These are phyloP conservation scores for Myanophis thanlyinensis DNA, from an alignment of 2,113 vertebrate species.

Conservation along the genomic window DNA sequence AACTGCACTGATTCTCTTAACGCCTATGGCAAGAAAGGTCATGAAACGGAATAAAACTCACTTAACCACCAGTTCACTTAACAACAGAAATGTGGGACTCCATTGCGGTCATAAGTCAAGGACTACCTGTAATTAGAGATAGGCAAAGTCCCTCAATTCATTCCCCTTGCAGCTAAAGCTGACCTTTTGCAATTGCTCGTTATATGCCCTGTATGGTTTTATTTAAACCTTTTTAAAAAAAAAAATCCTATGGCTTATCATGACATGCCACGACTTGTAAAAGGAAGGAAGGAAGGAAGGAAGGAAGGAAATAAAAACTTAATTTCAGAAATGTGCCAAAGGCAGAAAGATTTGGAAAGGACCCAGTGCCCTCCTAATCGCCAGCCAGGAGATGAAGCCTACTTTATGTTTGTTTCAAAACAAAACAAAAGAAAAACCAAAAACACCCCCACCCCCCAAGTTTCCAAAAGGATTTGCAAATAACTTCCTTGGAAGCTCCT, in stretches of 20 bases:
- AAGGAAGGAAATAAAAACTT: not conserved
- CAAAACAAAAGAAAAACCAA: not conserved
- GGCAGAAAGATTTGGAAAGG: not conserved
- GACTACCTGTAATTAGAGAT: not conserved
- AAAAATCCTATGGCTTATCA: not conserved
- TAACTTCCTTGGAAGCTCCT: not conserved
- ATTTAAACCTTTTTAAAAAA: not conserved
- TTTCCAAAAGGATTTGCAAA: conserved; percentile 3
- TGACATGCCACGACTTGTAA: not conserved
- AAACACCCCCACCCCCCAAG: too few species aligned
- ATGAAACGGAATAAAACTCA: too few species aligned
- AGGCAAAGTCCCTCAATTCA: not conserved
- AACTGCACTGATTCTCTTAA: too few species aligned
- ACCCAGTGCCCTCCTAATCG: not conserved
- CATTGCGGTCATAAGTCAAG: too few species aligned
- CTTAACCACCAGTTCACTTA: too few species aligned
- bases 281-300: not conserved
- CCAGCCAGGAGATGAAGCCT: not conserved
- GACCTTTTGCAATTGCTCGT: not conserved
- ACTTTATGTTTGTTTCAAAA: not conserved
- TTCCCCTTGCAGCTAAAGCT: not conserved
- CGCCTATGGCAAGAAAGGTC: too few species aligned
- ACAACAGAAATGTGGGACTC: too few species aligned
- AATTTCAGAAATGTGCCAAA: not conserved
- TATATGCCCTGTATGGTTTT: not conserved